Conservation (phyloP, 2,797 vertebrate species). For the Cyclopterus lumpus region DNA sequence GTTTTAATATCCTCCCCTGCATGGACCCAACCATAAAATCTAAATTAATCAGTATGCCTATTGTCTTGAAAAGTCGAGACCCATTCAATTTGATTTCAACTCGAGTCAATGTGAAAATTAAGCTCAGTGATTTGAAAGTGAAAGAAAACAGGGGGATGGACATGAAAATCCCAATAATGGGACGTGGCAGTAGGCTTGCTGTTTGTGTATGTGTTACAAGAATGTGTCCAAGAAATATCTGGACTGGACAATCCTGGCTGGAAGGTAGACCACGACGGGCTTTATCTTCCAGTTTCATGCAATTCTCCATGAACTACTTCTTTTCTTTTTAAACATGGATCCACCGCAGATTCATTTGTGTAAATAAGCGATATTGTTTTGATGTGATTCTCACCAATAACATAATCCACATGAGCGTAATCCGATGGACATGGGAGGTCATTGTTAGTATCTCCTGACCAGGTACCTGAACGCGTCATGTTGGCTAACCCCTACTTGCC, state of each 20-base stretch:
- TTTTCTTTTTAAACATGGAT: background rate
- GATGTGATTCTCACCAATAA: background rate
- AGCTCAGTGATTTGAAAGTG: background rate
- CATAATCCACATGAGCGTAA: background rate
- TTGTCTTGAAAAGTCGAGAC: constrained; percentile 14
- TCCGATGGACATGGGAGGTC: background rate
- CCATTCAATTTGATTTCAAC: constrained; percentile 2
- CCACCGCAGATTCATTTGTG: background rate
- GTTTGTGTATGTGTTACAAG: background rate
- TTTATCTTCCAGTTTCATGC: background rate
- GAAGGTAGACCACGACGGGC: background rate
- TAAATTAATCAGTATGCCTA: background rate
- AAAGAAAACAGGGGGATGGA: background rate
- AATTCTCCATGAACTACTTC: background rate
- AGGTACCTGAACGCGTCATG: no score
- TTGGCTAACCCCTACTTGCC: no score
- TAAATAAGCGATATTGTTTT: background rate
- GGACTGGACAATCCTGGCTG: background rate
- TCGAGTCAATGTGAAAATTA: constrained; percentile 8
- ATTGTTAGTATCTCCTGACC: no score
- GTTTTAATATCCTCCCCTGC: constrained; percentile 7
- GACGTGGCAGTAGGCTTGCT: background rate
- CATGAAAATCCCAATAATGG: background rate
- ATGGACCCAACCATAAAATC: constrained; percentile 13
- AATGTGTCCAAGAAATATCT: background rate